These are phyloP conservation scores for Conopomorpha cramerella DNA, from an alignment of 1,140 invertebrate species.

Conservation along the genomic window DNA sequence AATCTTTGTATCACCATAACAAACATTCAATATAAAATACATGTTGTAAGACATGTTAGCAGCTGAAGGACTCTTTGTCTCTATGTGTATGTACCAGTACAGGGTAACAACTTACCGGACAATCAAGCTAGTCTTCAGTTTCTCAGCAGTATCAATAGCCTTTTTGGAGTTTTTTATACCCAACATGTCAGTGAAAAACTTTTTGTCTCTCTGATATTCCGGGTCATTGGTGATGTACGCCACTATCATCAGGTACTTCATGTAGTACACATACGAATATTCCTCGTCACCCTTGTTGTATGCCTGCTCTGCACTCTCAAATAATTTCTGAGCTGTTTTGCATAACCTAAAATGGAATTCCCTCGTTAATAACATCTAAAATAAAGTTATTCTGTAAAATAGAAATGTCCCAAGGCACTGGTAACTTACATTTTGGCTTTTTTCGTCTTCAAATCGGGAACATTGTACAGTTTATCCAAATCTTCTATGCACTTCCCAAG, in stretches of 20 bases:
- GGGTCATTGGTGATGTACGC: conserved; percentile 58
- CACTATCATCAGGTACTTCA: conserved; percentile 70
- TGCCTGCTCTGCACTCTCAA: conserved; percentile 59
- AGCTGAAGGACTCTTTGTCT: no score
- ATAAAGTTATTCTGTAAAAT: background rate
- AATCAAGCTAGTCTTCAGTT: conserved; percentile 60
- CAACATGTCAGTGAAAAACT: conserved; percentile 61
- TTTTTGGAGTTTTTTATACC: conserved; percentile 59
- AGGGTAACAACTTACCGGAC: conserved; percentile 61
- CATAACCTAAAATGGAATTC: conserved; percentile 40
- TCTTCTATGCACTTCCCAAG: conserved; percentile 58
- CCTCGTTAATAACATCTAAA: conserved; percentile 3
- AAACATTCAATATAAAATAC: no score
- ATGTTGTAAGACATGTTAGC: no score
- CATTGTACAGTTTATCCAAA: conserved; percentile 54
- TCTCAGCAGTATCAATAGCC: conserved; percentile 60
- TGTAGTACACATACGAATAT: conserved; percentile 69
- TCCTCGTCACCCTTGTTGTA: conserved; percentile 68
- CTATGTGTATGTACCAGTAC: no score
- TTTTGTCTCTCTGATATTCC: conserved; percentile 62
- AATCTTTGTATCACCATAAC: no score
- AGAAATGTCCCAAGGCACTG: conserved; percentile 2
- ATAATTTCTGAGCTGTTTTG: conserved; percentile 63
- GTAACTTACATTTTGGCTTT: conserved; percentile 54
- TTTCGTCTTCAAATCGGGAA: conserved; percentile 55